These are phyloP conservation scores for Gymnarchus niloticus DNA, from an alignment of 2,113 vertebrate genomes.

Conservation along the genomic window DNA sequence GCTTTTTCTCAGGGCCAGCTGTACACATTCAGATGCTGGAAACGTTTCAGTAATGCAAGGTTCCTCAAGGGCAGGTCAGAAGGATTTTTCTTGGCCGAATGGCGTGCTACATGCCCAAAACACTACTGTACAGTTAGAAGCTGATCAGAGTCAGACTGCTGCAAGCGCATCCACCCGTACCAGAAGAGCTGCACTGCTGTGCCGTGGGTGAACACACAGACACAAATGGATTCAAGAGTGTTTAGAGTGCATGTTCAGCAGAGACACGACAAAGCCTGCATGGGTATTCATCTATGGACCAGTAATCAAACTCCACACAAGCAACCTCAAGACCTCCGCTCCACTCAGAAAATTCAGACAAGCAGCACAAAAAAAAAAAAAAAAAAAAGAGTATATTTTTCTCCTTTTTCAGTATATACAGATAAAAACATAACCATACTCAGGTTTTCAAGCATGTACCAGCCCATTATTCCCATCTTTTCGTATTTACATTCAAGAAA, in stretches of 20 bases:
- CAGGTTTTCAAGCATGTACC: slow-evolving; percentile 54
- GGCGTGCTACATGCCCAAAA: too few relatives aligned
- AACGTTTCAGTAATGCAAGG: too few relatives aligned
- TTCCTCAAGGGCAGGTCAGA: too few relatives aligned
- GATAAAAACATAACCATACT: slow-evolving; percentile 54
- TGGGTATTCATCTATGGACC: too few relatives aligned
- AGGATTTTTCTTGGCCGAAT: too few relatives aligned
- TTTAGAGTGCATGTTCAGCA: background rate
- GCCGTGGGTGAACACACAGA: too few relatives aligned
- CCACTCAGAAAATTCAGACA: background rate
- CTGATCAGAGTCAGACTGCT: too few relatives aligned
- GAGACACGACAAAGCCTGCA: background rate
- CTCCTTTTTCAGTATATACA: slow-evolving; percentile 19
- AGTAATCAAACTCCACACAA: background rate
- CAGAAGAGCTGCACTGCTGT: too few relatives aligned
- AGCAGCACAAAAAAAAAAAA: background rate
- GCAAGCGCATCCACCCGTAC: too few relatives aligned
- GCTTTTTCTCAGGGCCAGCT: background rate
- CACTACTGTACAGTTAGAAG: too few relatives aligned
- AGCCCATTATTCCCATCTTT: slow-evolving; percentile 42
- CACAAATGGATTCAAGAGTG: background rate
- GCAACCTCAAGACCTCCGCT: background rate
- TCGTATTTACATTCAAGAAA: slow-evolving; percentile 56
- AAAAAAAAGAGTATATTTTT: slow-evolving; percentile 1
- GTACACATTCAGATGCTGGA: background rate